phyloP scores from a whole-genome alignment of 2,797 vertebrate species.

The Crocidura indochinensis region DNA sequence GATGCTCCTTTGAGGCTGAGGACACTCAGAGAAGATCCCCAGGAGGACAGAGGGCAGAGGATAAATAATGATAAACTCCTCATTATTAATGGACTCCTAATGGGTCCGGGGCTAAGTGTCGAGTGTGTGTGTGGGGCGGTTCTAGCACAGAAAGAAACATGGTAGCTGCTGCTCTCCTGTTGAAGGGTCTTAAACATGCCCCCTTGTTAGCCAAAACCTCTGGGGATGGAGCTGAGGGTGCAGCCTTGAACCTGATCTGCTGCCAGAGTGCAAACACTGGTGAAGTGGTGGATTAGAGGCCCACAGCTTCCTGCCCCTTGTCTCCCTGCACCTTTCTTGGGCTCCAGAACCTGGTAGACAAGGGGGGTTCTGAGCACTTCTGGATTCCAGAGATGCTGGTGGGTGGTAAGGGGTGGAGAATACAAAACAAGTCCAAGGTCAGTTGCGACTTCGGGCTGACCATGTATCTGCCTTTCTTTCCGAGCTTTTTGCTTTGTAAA shows the following conservation, averaged over 20 bases:
- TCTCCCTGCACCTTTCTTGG: background rate
- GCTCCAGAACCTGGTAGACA: background rate
- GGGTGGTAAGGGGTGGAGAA: background rate
- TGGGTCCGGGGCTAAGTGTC: background rate
- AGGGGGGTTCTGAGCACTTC: background rate
- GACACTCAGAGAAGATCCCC: background rate
- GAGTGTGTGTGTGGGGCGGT: background rate
- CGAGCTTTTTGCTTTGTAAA: constrained; percentile 33
- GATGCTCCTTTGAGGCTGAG: constrained; percentile 2
- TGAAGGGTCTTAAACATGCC: background rate
- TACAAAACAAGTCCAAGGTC: background rate
- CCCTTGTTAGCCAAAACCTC: too few relatives aligned
- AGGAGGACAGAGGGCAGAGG: background rate
- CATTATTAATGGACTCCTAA: background rate
- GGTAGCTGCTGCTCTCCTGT: background rate
- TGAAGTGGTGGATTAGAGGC: too few relatives aligned
- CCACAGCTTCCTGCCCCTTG: too few relatives aligned
- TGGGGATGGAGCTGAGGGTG: too few relatives aligned
- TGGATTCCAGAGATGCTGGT: background rate
- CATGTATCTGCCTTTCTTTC: background rate
- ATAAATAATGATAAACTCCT: background rate
- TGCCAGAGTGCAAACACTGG: too few relatives aligned
- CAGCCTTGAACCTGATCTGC: background rate
- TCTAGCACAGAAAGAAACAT: background rate
- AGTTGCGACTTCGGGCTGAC: background rate